Conservation (phyloP, 2,888 invertebrate genomes). For the Theretra japonica region DNA sequence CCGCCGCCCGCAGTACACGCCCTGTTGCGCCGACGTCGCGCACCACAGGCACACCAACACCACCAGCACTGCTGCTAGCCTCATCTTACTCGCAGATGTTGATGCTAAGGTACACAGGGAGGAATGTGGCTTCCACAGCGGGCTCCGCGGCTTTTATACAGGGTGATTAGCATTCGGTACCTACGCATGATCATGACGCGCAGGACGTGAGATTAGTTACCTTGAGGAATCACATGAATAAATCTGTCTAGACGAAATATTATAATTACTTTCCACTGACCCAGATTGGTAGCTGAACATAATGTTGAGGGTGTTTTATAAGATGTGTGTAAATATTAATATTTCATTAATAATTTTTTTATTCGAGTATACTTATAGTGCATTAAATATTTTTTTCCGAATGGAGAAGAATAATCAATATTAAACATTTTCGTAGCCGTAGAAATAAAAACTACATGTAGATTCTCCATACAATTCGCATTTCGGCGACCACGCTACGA, state of each 20-base stretch:
- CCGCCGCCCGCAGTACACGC: conserved; percentile 18
- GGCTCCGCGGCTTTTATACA: background rate
- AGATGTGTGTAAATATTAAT: too few species aligned
- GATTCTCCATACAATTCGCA: too few species aligned
- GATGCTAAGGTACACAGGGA: background rate
- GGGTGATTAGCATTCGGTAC: conserved; percentile 8
- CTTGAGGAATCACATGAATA: conserved; percentile 3
- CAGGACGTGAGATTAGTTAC: background rate
- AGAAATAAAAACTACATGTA: too few species aligned
- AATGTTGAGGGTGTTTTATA: background rate
- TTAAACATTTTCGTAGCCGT: too few species aligned
- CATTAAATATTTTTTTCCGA: too few species aligned
- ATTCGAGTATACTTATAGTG: too few species aligned
- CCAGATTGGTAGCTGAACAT: background rate
- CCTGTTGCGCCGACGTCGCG: background rate
- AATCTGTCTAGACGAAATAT: conserved; percentile 9
- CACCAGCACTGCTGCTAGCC: background rate
- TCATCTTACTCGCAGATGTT: background rate
- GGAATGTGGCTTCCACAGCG: background rate
- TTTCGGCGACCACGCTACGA: too few species aligned
- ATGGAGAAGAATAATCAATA: too few species aligned
- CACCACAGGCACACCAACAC: background rate
- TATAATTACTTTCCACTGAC: background rate
- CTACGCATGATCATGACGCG: conserved; percentile 3
- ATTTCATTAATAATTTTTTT: too few species aligned